Conservation (phyloP, 2,797 vertebrate species). For the Selene dorsalis region DNA sequence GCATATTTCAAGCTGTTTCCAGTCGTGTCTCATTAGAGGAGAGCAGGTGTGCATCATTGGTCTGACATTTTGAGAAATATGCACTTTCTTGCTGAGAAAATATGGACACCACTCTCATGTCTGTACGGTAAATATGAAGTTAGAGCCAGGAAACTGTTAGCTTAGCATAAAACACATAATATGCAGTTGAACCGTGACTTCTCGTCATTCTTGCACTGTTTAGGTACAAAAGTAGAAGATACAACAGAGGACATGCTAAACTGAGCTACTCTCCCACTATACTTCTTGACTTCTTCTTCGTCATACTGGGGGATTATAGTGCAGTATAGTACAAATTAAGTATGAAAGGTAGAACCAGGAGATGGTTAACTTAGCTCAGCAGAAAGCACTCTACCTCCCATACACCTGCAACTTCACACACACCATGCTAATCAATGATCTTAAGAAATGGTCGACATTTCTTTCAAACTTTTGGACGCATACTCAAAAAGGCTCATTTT, state of each 20-base stretch:
- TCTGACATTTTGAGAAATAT: not conserved
- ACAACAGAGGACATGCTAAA: not conserved
- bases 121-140: no score
- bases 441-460: no score
- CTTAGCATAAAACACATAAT: not conserved
- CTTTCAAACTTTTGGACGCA: no score
- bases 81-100: not conserved
- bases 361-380: not conserved
- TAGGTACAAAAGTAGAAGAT: not conserved
- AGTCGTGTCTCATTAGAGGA: not conserved
- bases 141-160: not conserved
- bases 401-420: no score
- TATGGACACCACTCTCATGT: no score
- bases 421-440: no score
- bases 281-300: no score
- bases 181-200: not conserved
- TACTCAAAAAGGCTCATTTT: no score
- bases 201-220: not conserved
- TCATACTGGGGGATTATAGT: no score
- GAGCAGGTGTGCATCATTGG: not conserved
- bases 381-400: no score
- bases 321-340: not conserved
- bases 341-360: not conserved
- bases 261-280: no score
- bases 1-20: not conserved